A percentile compares a stretch with the other conserved stretches of the same genome.
Conservation (phyloP, 2,113 vertebrate species). For the Neodontobutis hainanensis region DNA sequence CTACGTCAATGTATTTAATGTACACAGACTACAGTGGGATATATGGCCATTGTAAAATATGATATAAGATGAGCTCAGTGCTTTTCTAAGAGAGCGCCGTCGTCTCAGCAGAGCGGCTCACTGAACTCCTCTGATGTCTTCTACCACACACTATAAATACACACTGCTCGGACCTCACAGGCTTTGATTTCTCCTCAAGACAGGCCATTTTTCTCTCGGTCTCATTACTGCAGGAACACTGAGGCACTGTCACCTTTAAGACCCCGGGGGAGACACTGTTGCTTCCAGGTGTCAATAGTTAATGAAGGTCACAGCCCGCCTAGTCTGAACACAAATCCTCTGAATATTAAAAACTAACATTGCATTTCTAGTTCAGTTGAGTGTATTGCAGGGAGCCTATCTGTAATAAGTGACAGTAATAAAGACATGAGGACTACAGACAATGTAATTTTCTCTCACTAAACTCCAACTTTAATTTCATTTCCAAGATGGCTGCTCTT, state of each 20-base stretch:
- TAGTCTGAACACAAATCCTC: constrained; percentile 15
- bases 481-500: constrained; percentile 45
- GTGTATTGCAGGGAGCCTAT: not conserved
- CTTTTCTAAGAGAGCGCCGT: constrained; percentile 40
- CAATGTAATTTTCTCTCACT: constrained; percentile 11
- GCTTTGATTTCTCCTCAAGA: constrained; percentile 13
- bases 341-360: not conserved
- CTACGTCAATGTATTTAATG: not conserved
- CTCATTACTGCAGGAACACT: constrained; percentile 7
- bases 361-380: not conserved
- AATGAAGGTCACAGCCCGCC: constrained; percentile 7
- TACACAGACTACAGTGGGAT: not conserved
- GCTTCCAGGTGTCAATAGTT: constrained; percentile 2
- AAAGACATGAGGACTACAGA: constrained; percentile 1
- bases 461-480: constrained; percentile 26
- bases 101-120: constrained; percentile 37
- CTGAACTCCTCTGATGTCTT: constrained; percentile 39
- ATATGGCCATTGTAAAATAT: constrained; percentile 25
- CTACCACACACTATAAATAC: constrained; percentile 51
- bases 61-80: constrained; percentile 48
- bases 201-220: not conserved
- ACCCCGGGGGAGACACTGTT: constrained; percentile 25
- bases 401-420: constrained; percentile 6
- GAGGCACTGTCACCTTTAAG: not conserved
- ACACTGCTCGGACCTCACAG: not conserved